phyloP scores from a whole-genome alignment of 1,140 invertebrate genomes.

The Uloborus diversus region DNA sequence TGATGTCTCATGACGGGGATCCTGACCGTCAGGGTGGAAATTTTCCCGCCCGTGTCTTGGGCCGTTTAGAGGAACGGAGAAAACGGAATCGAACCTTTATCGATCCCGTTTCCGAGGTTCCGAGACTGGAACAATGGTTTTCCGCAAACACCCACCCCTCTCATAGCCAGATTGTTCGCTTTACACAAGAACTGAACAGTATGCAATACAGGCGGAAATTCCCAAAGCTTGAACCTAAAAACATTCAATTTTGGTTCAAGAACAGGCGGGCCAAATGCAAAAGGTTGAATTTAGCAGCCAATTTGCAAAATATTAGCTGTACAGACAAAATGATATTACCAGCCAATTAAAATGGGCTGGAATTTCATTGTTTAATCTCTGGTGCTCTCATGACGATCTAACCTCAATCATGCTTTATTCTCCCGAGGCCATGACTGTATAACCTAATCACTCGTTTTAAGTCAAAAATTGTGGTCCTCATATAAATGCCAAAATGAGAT shows the following conservation, averaged over 20 bases:
- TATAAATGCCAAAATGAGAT: background rate
- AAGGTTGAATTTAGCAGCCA: conserved; percentile 78
- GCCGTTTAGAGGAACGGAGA: conserved; percentile 47
- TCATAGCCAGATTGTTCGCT: conserved; percentile 95
- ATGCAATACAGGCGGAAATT: conserved; percentile 95
- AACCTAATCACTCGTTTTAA: too few relatives aligned
- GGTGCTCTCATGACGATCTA: conserved; percentile 41
- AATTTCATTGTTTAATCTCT: background rate
- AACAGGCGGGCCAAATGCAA: conserved; percentile 95
- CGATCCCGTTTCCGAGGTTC: conserved; percentile 97
- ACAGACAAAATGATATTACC: conserved; percentile 30
- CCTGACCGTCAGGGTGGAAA: conserved; percentile 6
- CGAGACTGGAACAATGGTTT: conserved; percentile 96
- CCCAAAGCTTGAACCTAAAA: conserved; percentile 94
- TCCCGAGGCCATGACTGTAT: background rate
- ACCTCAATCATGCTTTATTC: conserved; percentile 26
- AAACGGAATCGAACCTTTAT: conserved; percentile 94
- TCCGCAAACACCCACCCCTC: conserved; percentile 96
- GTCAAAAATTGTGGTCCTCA: background rate
- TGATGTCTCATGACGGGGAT: conserved; percentile 21
- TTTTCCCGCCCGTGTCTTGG: conserved; percentile 21
- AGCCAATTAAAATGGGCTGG: conserved; percentile 1
- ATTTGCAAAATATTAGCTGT: conserved; percentile 31
- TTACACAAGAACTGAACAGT: conserved; percentile 91
- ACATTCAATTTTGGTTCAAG: conserved; percentile 93